These are phyloP conservation scores for Anomalospiza imberbis DNA, from an alignment of 2,797 vertebrate species.

Conservation along the genomic window DNA sequence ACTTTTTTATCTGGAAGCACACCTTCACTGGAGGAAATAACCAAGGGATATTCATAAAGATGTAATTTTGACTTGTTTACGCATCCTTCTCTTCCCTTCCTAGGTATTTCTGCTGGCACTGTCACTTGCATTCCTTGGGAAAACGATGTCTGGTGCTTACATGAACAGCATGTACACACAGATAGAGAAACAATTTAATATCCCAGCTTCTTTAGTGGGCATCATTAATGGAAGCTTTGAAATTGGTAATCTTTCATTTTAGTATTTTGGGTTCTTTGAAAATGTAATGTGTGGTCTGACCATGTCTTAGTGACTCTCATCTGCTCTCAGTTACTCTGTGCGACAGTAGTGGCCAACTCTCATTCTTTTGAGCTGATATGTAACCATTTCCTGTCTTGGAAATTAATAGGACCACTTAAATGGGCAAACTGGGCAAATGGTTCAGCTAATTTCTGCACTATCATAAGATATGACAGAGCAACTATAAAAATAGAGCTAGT, in stretches of 20 bases:
- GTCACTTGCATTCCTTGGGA: conserved; percentile 85
- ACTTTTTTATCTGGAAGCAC: neutral
- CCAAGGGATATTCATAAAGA: neutral
- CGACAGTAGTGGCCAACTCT: neutral
- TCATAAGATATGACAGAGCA: neutral
- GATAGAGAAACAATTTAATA: conserved; percentile 90
- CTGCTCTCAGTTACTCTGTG: accelerated
- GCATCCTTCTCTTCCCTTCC: neutral
- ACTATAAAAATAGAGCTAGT: neutral
- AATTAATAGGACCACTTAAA: neutral
- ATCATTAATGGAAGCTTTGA: conserved; percentile 92
- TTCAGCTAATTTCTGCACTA: neutral
- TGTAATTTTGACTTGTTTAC: neutral
- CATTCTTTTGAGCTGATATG: neutral
- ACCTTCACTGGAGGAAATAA: neutral
- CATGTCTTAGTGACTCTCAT: neutral
- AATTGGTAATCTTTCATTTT: conserved; percentile 80
- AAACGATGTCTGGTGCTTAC: conserved; percentile 85
- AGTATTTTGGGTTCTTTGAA: neutral
- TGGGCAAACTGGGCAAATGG: neutral
- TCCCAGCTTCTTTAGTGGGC: conserved; percentile 83
- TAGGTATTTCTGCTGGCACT: conserved; percentile 87
- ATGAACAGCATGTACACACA: conserved; percentile 92
- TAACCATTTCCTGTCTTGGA: neutral
- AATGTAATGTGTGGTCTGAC: neutral